Percentiles rank a stretch among this genome's conserved stretches.
phyloP scores from a whole-genome alignment of 2,888 invertebrate species.

The Coenonympha glycerion region DNA sequence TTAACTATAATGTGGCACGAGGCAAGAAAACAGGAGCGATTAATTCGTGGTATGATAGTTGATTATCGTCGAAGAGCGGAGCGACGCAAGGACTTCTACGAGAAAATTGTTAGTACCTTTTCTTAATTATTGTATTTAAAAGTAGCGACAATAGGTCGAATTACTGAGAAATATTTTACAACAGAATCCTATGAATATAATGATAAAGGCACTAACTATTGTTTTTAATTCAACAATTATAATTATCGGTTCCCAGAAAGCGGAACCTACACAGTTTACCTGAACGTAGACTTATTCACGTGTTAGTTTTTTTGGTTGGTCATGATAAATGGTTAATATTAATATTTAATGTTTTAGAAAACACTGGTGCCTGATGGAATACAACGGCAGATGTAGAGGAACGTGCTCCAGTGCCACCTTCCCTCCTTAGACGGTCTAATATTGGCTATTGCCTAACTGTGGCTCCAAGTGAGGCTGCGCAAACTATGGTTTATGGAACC shows the following conservation, averaged over 20 bases:
- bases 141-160: not conserved
- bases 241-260: slow-evolving; percentile 80
- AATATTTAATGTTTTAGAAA: no score
- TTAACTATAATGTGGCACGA: slow-evolving; percentile 94
- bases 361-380: no score
- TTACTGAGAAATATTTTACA: no score
- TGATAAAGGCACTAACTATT: no score
- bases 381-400: no score
- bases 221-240: not conserved
- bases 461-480: no score
- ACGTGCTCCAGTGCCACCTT: slow-evolving; percentile 80
- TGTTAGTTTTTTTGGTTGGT: no score
- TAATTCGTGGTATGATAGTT: slow-evolving; percentile 96
- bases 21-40: slow-evolving; percentile 96
- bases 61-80: slow-evolving; percentile 97
- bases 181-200: not conserved
- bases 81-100: slow-evolving; percentile 96
- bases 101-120: slow-evolving; percentile 99
- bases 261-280: slow-evolving; percentile 98
- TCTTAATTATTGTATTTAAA: not conserved
- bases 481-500: no score
- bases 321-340: no score
- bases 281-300: no score
- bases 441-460: no score
- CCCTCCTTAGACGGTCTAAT: slow-evolving; percentile 80